These are phyloP conservation scores for Oreochromis grahami DNA, from an alignment of 2,797 vertebrate genomes.

Conservation along the genomic window DNA sequence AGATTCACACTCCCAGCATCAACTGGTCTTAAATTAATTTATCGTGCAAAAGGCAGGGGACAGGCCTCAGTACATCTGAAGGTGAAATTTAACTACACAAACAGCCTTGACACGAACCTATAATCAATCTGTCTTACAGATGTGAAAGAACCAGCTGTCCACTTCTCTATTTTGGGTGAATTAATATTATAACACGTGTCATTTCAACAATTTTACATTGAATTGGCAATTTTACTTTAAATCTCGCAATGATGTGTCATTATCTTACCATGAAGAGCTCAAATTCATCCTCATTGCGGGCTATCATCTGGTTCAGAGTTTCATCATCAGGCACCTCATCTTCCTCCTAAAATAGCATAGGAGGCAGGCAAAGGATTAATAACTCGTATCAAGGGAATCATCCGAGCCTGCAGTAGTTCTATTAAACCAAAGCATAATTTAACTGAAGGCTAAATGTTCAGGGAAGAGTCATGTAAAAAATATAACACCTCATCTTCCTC, in stretches of 20 bases:
- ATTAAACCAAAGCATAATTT: background rate
- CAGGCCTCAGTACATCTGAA: accelerated
- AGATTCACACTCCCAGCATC: background rate
- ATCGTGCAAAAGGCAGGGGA: accelerated
- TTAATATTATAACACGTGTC: background rate
- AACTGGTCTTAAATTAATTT: background rate
- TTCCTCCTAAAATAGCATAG: slow-evolving; percentile 82
- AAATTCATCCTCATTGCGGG: slow-evolving; percentile 94
- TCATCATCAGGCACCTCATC: slow-evolving; percentile 98
- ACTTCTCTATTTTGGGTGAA: background rate
- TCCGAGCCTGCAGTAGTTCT: background rate
- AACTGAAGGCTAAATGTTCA: background rate
- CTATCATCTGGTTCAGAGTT: slow-evolving; percentile 99
- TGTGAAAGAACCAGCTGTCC: background rate
- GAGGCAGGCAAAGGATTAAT: background rate
- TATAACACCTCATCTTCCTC: background rate
- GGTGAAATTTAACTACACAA: background rate
- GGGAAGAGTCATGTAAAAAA: background rate
- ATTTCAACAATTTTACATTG: background rate
- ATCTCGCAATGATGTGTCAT: background rate
- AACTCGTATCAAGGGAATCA: background rate
- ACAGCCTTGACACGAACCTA: background rate
- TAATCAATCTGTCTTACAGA: background rate
- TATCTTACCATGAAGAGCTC: slow-evolving; percentile 94
- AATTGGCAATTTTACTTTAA: background rate